Evolutionary conservation across 2,888 invertebrate genomes (phyloP).

Genomic region (Macropis europaea): DNA sequence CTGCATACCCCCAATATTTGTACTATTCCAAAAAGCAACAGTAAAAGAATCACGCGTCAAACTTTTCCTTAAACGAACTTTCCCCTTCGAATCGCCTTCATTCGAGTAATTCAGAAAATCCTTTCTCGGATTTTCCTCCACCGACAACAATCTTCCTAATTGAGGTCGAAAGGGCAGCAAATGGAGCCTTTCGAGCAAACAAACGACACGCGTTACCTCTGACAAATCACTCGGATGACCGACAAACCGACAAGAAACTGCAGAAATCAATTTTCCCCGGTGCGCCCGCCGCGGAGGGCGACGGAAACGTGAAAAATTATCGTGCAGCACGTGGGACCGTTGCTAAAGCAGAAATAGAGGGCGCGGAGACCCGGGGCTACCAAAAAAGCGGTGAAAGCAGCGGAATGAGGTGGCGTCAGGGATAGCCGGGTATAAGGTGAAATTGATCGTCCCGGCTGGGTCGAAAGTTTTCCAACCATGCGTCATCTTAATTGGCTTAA

Average conservation of each 20-base stretch:
- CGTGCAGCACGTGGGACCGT: constrained; percentile 15
- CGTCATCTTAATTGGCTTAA: constrained; percentile 76
- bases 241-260: constrained; percentile 37
- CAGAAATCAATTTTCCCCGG: constrained; percentile 49
- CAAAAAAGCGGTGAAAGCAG: constrained; percentile 27
- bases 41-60: no score
- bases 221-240: constrained; percentile 34
- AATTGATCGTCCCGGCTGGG: constrained; percentile 66
- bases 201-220: constrained; percentile 24
- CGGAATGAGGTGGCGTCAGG: background rate
- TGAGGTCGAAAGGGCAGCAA: background rate
- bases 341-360: constrained; percentile 6
- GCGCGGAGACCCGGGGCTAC: constrained; percentile 7
- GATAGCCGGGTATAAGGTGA: constrained; percentile 12
- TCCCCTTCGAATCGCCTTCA: no score
- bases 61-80: no score
- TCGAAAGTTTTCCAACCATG: constrained; percentile 71
- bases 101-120: background rate
- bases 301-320: constrained; percentile 56
- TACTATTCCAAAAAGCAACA: no score
- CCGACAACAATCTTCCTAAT: constrained; percentile 4
- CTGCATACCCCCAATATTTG: no score
- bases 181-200: constrained; percentile 25
- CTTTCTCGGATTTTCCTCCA: background rate
- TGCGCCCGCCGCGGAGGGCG: no score